Evolutionary conservation across 92 coral and sea anemone genomes (phyloP).

Genomic region (Umimayanthus chanpuru): DNA sequence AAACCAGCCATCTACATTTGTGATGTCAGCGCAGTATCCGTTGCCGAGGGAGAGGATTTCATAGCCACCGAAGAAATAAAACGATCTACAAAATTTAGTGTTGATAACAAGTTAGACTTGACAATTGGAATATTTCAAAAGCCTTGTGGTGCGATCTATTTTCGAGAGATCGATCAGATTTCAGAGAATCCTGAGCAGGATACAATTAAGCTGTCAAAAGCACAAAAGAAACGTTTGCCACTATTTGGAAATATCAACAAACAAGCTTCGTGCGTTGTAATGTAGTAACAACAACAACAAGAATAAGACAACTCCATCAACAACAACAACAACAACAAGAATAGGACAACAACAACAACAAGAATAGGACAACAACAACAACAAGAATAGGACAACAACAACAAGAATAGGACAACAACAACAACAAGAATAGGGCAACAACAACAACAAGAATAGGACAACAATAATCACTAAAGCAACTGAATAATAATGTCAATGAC

Average conservation of each 20-base stretch:
- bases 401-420: not conserved
- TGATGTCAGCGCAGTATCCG: not conserved
- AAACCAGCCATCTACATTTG: not conserved
- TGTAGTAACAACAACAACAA: not conserved
- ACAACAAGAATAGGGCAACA: too few species aligned
- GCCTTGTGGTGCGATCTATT: constrained; percentile 1
- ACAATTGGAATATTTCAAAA: constrained; percentile 5
- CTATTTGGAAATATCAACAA: not conserved
- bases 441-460: not conserved
- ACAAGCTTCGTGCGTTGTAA: not conserved
- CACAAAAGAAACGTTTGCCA: not conserved
- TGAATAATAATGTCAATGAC: too few species aligned
- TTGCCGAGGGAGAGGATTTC: not conserved
- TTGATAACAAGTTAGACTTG: not conserved
- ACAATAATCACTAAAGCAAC: not conserved
- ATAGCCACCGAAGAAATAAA: not conserved
- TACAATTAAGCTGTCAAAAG: not conserved
- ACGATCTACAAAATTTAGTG: not conserved
- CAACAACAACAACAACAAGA: not conserved
- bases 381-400: not conserved
- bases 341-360: too few species aligned
- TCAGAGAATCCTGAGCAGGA: not conserved
- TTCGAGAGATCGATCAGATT: not conserved
- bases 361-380: too few species aligned
- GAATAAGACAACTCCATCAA: not conserved